Evolutionary conservation across 2,888 invertebrate species (phyloP).

Genomic region (Icerya purchasi): DNA sequence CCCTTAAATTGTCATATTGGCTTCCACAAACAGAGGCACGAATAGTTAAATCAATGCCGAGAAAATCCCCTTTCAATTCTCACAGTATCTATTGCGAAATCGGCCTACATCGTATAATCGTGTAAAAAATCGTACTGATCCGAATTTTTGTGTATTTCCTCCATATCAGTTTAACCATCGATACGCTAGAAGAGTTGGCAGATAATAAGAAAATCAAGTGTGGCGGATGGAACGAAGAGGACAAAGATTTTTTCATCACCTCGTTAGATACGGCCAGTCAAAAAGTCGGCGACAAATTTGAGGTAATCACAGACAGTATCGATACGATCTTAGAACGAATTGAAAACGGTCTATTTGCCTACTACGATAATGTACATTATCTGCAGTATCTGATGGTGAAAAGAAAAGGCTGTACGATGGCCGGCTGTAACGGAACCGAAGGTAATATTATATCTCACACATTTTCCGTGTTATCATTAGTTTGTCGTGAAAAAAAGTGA

Average conservation of each 20-base stretch:
- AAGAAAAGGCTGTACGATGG: constrained; percentile 11
- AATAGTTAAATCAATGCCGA: no score
- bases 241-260: constrained; percentile 43
- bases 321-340: constrained; percentile 45
- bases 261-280: constrained; percentile 44
- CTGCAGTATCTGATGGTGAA: constrained; percentile 39
- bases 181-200: constrained; percentile 45
- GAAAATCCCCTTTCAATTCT: no score
- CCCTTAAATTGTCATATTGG: no score
- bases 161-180: constrained; percentile 45
- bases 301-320: constrained; percentile 24
- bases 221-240: constrained; percentile 51
- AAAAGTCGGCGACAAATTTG: constrained; percentile 42
- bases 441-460: no score
- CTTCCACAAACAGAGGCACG: no score
- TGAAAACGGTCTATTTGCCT: constrained; percentile 46
- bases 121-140: no score
- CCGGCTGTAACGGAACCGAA: constrained; percentile 6
- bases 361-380: constrained; percentile 55
- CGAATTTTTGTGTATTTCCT: no score
- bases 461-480: no score
- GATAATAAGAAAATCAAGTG: constrained; percentile 35
- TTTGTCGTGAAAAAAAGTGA: no score
- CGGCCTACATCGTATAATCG: no score
- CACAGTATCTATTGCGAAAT: no score